A percentile compares a stretch with the other conserved stretches of the same genome.
These are phyloP conservation scores for Glaucomys volans DNA, from an alignment of 2,113 vertebrate species.

Conservation along the genomic window DNA sequence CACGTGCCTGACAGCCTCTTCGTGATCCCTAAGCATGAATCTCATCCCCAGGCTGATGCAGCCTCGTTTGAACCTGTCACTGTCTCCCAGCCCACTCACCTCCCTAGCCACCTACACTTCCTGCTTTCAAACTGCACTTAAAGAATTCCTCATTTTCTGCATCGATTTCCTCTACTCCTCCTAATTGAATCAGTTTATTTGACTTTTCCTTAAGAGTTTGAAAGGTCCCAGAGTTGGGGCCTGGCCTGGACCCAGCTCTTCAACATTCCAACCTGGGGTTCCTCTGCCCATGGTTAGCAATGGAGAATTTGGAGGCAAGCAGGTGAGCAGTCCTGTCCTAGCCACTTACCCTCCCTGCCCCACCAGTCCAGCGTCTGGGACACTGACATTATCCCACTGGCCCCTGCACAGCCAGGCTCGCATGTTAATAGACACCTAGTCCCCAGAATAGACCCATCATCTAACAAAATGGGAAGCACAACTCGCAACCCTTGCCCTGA, in stretches of 20 bases:
- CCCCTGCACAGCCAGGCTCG: not conserved
- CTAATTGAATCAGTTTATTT: not conserved
- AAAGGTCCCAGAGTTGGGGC: not conserved
- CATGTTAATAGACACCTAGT: not conserved
- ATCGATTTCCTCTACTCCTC: not conserved
- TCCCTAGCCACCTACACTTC: conserved; percentile 5
- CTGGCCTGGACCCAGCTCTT: not conserved
- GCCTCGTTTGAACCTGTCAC: conserved; percentile 58
- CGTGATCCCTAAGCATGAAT: not conserved
- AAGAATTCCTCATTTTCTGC: not conserved
- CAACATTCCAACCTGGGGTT: not conserved
- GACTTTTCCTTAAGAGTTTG: not conserved
- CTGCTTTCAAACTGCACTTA: conserved; percentile 1
- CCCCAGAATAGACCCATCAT: not conserved
- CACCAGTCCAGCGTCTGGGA: not conserved
- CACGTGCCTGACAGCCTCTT: not conserved
- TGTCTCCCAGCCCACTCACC: not conserved
- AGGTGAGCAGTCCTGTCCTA: not conserved
- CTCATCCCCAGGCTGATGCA: not conserved
- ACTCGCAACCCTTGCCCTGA: not conserved
- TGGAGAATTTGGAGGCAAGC: not conserved
- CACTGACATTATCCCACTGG: fast-evolving
- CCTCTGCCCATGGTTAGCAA: not conserved
- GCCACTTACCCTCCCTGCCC: not conserved
- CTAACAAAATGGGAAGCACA: not conserved